A percentile compares a stretch with the other conserved stretches of the same genome.
phyloP scores from a whole-genome alignment of 92 coral and sea anemone species.

The Phymanthus crucifer region DNA sequence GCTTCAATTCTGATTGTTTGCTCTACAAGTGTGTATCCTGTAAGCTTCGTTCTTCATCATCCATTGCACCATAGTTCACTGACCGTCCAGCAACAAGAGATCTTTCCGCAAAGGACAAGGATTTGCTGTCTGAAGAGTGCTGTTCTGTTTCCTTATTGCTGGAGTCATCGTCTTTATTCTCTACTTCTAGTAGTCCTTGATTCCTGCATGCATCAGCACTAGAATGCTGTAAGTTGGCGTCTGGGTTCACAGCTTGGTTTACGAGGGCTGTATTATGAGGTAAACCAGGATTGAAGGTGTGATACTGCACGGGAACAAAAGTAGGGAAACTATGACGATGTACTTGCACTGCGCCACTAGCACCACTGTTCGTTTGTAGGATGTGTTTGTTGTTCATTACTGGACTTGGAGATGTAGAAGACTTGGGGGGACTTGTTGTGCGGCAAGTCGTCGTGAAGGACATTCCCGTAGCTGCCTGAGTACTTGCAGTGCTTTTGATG shows the following conservation, averaged over 20 bases:
- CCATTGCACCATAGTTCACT: neutral
- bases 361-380: neutral
- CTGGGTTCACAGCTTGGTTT: neutral
- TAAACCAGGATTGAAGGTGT: neutral
- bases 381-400: neutral
- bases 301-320: neutral
- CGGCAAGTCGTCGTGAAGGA: constrained; percentile 5
- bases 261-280: neutral
- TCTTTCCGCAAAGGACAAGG: neutral
- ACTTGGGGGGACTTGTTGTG: neutral
- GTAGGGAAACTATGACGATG: neutral
- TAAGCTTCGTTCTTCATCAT: neutral
- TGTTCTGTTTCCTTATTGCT: no score
- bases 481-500: constrained; percentile 15
- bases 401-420: constrained; percentile 13
- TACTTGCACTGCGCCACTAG: neutral
- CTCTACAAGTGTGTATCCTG: constrained; percentile 2
- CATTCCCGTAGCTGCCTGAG: constrained; percentile 10
- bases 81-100: neutral
- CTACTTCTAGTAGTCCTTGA: no score
- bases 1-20: no score
- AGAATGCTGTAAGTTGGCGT: neutral
- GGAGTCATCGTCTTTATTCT: no score
- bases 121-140: neutral
- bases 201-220: no score